Conservation (phyloP, 2,113 vertebrate species). For the Cyprinodon tularosa region DNA sequence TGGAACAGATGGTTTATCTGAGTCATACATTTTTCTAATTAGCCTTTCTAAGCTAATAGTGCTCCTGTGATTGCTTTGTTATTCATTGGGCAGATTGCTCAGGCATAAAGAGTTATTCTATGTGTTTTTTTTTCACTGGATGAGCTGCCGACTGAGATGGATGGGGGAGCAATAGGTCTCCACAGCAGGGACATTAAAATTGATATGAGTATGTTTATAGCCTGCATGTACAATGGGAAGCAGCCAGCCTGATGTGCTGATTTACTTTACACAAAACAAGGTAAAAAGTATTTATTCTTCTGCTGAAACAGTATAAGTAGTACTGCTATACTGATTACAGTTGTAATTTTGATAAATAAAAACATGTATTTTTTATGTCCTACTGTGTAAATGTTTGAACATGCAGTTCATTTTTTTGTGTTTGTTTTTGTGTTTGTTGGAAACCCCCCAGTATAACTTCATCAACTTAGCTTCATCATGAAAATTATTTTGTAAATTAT, state of each 20-base stretch:
- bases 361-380: too few relatives aligned
- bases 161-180: constrained; percentile 19
- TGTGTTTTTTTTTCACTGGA: constrained; percentile 43
- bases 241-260: constrained; percentile 4
- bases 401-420: too few relatives aligned
- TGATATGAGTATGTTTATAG: constrained; percentile 33
- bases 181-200: constrained; percentile 6
- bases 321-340: too few relatives aligned
- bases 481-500: too few relatives aligned
- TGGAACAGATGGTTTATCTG: not conserved
- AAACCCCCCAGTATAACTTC: too few relatives aligned
- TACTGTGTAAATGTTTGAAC: too few relatives aligned
- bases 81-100: constrained; percentile 18
- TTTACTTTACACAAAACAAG: not conserved
- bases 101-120: constrained; percentile 24
- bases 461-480: too few relatives aligned
- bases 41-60: constrained; percentile 4
- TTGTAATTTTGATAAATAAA: too few relatives aligned
- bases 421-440: too few relatives aligned
- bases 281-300: not conserved
- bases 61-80: constrained; percentile 24
- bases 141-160: constrained; percentile 32
- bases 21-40: constrained; percentile 28
- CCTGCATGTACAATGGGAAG: constrained; percentile 8
- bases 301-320: not conserved